Conservation (phyloP, 2,113 vertebrate species). For the Myotis davidii region DNA sequence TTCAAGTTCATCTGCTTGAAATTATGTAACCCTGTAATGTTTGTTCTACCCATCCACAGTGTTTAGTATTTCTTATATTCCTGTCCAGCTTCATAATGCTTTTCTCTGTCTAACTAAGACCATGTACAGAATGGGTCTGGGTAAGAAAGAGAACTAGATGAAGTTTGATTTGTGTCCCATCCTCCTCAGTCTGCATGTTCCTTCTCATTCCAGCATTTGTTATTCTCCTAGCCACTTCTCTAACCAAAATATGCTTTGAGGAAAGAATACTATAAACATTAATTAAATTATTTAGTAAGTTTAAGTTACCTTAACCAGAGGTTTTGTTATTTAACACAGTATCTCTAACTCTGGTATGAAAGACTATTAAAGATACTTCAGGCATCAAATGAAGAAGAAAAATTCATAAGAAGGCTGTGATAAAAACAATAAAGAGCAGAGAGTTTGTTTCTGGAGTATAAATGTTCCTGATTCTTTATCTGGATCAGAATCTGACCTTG, state of each 20-base stretch:
- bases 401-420: neutral
- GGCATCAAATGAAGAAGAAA: neutral
- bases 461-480: neutral
- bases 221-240: neutral
- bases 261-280: neutral
- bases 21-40: neutral
- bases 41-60: neutral
- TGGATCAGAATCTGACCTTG: conserved; percentile 24
- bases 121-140: neutral
- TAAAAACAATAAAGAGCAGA: neutral
- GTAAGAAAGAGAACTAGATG: neutral
- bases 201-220: neutral
- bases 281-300: neutral
- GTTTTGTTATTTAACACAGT: neutral
- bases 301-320: neutral
- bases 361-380: conserved; percentile 1
- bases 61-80: neutral
- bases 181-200: neutral
- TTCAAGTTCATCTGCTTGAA: neutral
- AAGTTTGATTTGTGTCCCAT: neutral
- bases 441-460: neutral
- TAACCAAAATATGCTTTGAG: neutral
- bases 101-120: neutral
- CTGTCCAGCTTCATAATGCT: neutral
- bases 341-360: neutral